These are phyloP conservation scores for Zaprionus tsacasi DNA, from an alignment of 1,140 invertebrate genomes.

Conservation along the genomic window DNA sequence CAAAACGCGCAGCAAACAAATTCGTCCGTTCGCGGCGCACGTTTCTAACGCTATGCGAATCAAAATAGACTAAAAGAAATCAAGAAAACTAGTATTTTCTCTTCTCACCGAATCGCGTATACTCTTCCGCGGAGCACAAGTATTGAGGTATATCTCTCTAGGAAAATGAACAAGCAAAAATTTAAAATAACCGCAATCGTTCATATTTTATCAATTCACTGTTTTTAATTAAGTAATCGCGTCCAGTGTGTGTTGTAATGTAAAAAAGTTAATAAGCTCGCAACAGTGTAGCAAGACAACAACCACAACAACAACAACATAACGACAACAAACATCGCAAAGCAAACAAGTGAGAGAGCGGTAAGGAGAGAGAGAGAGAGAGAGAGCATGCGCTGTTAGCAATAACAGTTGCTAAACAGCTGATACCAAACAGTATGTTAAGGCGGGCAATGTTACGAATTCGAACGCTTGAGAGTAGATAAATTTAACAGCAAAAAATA, in stretches of 20 bases:
- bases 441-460: constrained; percentile 3
- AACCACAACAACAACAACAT: constrained; percentile 16
- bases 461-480: background rate
- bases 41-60: constrained; percentile 31
- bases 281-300: background rate
- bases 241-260: constrained; percentile 7
- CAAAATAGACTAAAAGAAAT: constrained; percentile 24
- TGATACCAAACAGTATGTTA: constrained; percentile 5
- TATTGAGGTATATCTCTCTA: background rate
- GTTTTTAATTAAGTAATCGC: constrained; percentile 3
- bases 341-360: constrained; percentile 3
- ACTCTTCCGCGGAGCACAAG: background rate
- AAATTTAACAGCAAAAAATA: background rate
- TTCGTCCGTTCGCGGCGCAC: constrained; percentile 36
- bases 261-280: constrained; percentile 23
- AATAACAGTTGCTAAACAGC: constrained; percentile 28
- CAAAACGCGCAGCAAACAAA: constrained; percentile 16
- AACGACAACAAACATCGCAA: constrained; percentile 3
- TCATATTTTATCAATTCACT: background rate
- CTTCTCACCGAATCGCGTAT: constrained; percentile 6
- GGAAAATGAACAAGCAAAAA: background rate
- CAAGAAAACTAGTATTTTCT: constrained; percentile 16
- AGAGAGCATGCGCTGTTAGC: constrained; percentile 33
- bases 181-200: background rate
- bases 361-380: background rate